Conservation (phyloP, 2,888 invertebrate species). For the Eupithecia dodoneata region DNA sequence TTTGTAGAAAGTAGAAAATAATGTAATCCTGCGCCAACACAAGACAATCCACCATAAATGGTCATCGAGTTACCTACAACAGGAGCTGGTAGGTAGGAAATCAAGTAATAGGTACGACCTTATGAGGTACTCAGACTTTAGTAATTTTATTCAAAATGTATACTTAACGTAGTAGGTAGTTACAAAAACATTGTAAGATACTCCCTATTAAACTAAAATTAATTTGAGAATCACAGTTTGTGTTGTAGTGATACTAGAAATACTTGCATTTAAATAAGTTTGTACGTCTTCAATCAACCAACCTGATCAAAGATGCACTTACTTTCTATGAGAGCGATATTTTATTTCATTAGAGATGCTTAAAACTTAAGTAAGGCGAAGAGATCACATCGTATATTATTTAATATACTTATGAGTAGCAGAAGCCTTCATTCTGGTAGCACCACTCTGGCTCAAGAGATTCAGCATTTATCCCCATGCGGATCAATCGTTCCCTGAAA, state of each 20-base stretch:
- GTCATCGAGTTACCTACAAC: too few species aligned
- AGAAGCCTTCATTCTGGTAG: slow-evolving; percentile 90
- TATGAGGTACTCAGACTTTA: background rate
- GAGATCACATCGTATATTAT: slow-evolving; percentile 20
- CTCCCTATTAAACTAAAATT: background rate
- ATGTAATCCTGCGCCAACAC: too few species aligned
- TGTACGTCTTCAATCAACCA: background rate
- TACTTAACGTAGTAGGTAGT: background rate
- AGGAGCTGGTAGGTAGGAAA: background rate
- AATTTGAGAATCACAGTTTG: slow-evolving; percentile 10
- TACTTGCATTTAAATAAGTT: background rate
- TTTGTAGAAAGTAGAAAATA: too few species aligned
- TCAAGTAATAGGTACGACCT: background rate
- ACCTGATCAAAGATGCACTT: background rate
- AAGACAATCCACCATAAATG: too few species aligned
- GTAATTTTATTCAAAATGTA: background rate
- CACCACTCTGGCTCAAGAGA: slow-evolving; percentile 94
- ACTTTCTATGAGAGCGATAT: background rate
- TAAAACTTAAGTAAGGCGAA: slow-evolving; percentile 13
- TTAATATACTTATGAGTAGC: slow-evolving; percentile 62
- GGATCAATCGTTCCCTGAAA: slow-evolving; percentile 88
- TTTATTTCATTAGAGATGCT: background rate
- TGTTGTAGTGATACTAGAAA: slow-evolving; percentile 9
- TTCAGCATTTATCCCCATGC: slow-evolving; percentile 89
- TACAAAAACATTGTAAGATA: slow-evolving; percentile 5